These are phyloP conservation scores for western clawed frog (Xenopus tropicalis) DNA, from an alignment of 2,113 vertebrate species.

Conservation along the genomic window UCB_Xtro_10.0 CM004448.2:19564001-19564500, in stretches of 20 bases:
- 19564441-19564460: constrained; percentile 24
- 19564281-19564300: constrained; percentile 37
- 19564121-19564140: too few relatives aligned
- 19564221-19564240: not conserved
- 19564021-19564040: too few relatives aligned
- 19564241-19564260: constrained; percentile 14
- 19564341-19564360: constrained; percentile 40
- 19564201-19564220: too few relatives aligned
- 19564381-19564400: constrained; percentile 35
- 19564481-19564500: constrained; percentile 24
- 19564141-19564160: not conserved
- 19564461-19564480: constrained; percentile 24
- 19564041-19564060: too few relatives aligned
- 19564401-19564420: constrained; percentile 29
- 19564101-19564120: too few relatives aligned
- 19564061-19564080: too few relatives aligned
- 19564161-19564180: too few relatives aligned
- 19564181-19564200: too few relatives aligned
- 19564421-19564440: constrained; percentile 37
- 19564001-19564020: too few relatives aligned
- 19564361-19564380: constrained; percentile 32
- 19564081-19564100: too few relatives aligned
- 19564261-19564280: constrained; percentile 19
- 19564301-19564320: constrained; percentile 24
- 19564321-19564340: constrained; percentile 29